Percentiles rank a stretch among this genome's conserved stretches.
These are phyloP conservation scores for Neopipo cinnamomea DNA, from an alignment of 2,113 vertebrate species.

Conservation along the genomic window DNA sequence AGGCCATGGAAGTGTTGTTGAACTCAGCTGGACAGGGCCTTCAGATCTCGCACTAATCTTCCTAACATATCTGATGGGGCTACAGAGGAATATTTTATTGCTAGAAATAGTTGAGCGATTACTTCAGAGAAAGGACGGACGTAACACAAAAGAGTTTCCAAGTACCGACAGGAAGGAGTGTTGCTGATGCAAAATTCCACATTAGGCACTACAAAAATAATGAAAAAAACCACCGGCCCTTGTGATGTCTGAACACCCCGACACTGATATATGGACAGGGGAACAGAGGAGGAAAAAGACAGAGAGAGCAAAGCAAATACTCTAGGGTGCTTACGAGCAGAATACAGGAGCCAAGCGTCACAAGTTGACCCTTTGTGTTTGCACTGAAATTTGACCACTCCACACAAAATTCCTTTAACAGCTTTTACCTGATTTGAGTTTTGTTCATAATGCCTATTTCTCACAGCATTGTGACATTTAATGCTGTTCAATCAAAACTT, in stretches of 20 bases:
- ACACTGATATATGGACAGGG: constrained; percentile 57
- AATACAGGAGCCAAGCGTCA: constrained; percentile 48
- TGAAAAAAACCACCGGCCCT: constrained; percentile 39
- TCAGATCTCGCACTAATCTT: constrained; percentile 32
- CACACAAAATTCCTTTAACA: neutral
- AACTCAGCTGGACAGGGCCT: neutral
- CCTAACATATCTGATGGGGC: neutral
- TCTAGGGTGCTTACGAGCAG: constrained; percentile 39
- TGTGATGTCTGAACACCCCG: constrained; percentile 65
- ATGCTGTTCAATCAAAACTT: neutral
- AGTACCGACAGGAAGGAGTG: constrained; percentile 66
- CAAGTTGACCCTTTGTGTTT: constrained; percentile 47
- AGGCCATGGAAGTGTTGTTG: neutral
- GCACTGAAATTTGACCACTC: constrained; percentile 1
- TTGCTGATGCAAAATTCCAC: constrained; percentile 67
- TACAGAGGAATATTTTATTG: constrained; percentile 57
- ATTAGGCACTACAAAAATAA: constrained; percentile 67
- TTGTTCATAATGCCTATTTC: neutral
- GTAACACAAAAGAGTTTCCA: constrained; percentile 69
- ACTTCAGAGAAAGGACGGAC: constrained; percentile 68
- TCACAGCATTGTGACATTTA: neutral
- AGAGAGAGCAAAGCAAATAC: constrained; percentile 54
- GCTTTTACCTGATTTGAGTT: constrained; percentile 3
- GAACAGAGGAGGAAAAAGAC: constrained; percentile 62
- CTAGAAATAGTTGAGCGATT: constrained; percentile 59